phyloP scores from a whole-genome alignment of 2,113 vertebrate species.

The Butastur rufipennis region DNA sequence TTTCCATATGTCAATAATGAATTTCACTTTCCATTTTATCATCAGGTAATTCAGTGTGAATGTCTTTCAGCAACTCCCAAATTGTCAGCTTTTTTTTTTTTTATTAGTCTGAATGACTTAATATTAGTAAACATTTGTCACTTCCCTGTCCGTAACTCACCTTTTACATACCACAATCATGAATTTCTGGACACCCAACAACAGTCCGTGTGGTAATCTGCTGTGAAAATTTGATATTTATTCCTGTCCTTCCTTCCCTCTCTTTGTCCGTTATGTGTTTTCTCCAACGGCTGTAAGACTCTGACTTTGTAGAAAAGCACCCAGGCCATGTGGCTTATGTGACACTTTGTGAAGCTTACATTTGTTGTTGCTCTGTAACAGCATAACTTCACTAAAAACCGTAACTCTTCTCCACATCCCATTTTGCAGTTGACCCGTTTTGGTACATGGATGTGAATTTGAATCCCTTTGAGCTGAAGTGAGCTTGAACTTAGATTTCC shows the following conservation, averaged over 20 bases:
- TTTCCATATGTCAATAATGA: not conserved
- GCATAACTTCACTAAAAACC: not conserved
- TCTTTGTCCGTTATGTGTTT: not conserved
- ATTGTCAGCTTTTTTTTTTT: not conserved
- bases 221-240: not conserved
- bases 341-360: not conserved
- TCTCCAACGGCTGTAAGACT: not conserved
- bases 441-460: not conserved
- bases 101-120: not conserved
- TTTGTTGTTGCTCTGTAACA: not conserved
- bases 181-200: not conserved
- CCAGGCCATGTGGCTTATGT: not conserved
- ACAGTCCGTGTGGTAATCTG: not conserved
- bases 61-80: not conserved
- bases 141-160: not conserved
- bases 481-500: not conserved
- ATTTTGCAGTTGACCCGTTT: not conserved
- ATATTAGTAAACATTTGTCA: not conserved
- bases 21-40: not conserved
- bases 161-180: not conserved
- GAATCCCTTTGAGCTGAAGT: not conserved
- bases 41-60: not conserved
- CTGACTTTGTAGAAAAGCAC: not conserved
- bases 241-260: not conserved
- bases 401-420: not conserved